Conservation (phyloP, 2,113 vertebrate species). For the Nanorana parkeri region DNA sequence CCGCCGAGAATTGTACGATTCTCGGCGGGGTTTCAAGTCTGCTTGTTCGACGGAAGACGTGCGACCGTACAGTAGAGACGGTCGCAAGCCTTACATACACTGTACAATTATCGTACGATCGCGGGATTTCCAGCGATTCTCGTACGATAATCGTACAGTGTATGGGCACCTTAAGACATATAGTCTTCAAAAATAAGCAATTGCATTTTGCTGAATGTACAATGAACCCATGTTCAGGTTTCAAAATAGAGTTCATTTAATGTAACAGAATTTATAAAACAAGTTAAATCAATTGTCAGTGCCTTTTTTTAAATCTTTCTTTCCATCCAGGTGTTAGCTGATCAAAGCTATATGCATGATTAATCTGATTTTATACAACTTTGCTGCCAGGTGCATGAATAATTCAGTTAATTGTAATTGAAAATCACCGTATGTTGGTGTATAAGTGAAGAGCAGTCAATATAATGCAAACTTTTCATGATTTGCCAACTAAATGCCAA, state of each 20-base stretch:
- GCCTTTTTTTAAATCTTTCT: not conserved
- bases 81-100: too few species aligned
- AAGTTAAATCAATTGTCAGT: slow-evolving; percentile 17
- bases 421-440: not conserved
- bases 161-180: too few species aligned
- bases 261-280: not conserved
- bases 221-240: not conserved
- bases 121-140: too few species aligned
- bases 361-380: slow-evolving; percentile 8
- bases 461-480: not conserved
- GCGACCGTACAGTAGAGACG: too few species aligned
- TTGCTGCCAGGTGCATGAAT: slow-evolving; percentile 31
- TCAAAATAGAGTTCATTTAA: not conserved
- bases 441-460: not conserved
- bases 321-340: slow-evolving; percentile 18
- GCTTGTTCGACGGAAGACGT: too few species aligned
- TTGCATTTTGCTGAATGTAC: not conserved
- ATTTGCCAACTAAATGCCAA: not conserved
- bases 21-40: too few species aligned
- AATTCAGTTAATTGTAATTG: not conserved
- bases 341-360: slow-evolving; percentile 13
- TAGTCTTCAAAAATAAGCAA: too few species aligned
- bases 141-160: too few species aligned
- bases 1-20: too few species aligned
- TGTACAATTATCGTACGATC: too few species aligned